Conservation (phyloP, 2,888 invertebrate species). For the Eilema sororculum region DNA sequence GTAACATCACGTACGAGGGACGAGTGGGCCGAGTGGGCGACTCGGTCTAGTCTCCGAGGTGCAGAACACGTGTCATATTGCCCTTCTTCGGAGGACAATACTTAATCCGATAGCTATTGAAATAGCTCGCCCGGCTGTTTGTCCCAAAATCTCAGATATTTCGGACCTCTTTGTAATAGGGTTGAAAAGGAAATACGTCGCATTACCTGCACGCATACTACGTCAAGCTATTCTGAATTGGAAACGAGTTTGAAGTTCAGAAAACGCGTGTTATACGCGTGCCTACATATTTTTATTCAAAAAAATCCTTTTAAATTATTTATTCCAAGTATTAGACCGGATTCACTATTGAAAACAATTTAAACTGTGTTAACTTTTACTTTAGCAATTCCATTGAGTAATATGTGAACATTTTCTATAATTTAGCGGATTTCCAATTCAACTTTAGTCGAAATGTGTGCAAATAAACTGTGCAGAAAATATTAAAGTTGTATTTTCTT, state of each 20-base stretch:
- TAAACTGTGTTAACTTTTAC: not conserved
- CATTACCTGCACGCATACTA: not conserved
- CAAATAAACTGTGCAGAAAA: not conserved
- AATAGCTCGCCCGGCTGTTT: constrained; percentile 39
- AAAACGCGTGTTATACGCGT: not conserved
- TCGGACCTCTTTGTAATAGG: constrained; percentile 21
- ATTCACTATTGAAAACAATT: not conserved
- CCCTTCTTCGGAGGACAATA: constrained; percentile 55
- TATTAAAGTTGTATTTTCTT: not conserved
- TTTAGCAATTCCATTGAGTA: not conserved
- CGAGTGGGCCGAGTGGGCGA: constrained; percentile 35
- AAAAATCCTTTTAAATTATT: not conserved
- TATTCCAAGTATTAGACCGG: not conserved
- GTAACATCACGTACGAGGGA: constrained; percentile 61
- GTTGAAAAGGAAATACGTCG: constrained; percentile 1
- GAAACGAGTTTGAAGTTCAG: not conserved
- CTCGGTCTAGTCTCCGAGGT: constrained; percentile 43
- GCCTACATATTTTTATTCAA: not conserved
- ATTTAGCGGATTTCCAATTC: not conserved
- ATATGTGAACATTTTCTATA: not conserved
- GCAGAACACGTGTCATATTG: constrained; percentile 57
- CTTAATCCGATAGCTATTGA: constrained; percentile 49
- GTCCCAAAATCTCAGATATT: constrained; percentile 37
- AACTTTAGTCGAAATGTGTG: not conserved
- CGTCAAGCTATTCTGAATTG: not conserved